These are phyloP conservation scores for Drosophila siamana DNA, from an alignment of 2,888 invertebrate genomes.

Conservation along the genomic window DNA sequence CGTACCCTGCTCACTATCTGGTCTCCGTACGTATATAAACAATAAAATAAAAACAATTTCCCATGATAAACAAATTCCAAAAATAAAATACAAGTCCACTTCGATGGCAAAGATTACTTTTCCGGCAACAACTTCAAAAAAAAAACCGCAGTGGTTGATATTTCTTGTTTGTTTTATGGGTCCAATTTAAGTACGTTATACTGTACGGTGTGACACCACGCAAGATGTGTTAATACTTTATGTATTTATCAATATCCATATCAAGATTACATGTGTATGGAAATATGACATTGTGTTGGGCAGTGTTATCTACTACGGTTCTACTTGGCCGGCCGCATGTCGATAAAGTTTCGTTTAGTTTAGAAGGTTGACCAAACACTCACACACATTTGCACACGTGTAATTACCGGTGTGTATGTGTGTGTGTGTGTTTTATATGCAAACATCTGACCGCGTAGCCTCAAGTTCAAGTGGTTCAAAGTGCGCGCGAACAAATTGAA, in stretches of 20 bases:
- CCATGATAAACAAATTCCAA: not conserved
- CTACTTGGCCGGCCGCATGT: conserved; percentile 36
- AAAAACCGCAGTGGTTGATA: not conserved
- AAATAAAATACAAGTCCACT: not conserved
- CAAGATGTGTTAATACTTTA: not conserved
- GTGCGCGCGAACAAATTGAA: conserved; percentile 31
- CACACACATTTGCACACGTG: not conserved
- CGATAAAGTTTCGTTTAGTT: conserved; percentile 46
- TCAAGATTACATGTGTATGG: not conserved
- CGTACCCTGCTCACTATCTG: not conserved
- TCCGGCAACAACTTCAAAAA: not conserved
- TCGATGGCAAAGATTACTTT: not conserved
- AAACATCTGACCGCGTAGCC: conserved; percentile 16
- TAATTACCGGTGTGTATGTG: not conserved
- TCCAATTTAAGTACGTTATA: not conserved
- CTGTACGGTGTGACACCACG: not conserved
- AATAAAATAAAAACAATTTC: not conserved
- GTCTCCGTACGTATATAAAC: not conserved
- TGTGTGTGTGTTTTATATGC: conserved; percentile 1
- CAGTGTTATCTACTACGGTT: conserved; percentile 20
- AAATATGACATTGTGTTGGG: conserved; percentile 29
- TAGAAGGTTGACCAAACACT: conserved; percentile 26
- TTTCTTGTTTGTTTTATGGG: not conserved
- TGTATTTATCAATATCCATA: conserved; percentile 1
- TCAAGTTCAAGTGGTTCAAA: conserved; percentile 44